phyloP scores from a whole-genome alignment of 2,797 vertebrate species.

The Halcyon badia region DNA sequence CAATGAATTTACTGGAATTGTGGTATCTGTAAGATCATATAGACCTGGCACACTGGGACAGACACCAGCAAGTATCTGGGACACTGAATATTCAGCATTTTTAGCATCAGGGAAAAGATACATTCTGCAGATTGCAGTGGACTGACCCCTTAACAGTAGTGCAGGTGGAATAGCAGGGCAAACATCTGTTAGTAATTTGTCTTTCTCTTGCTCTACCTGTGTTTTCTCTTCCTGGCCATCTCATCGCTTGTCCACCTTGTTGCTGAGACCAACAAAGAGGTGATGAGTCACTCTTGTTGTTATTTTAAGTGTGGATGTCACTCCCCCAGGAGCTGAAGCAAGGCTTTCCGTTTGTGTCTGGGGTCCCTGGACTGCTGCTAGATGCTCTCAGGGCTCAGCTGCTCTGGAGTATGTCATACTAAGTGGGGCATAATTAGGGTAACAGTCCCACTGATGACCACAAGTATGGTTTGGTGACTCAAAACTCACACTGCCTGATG shows the following conservation, averaged over 20 bases:
- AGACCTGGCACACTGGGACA: background rate
- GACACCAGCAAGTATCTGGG: background rate
- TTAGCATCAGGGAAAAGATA: background rate
- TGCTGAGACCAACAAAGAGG: background rate
- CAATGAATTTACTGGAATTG: background rate
- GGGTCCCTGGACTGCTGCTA: background rate
- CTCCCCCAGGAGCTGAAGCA: accelerated
- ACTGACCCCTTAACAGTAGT: background rate
- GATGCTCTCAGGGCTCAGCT: background rate
- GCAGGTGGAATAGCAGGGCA: slow-evolving; percentile 7
- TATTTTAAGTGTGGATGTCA: background rate
- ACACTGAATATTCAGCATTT: background rate
- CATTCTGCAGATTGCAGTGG: background rate
- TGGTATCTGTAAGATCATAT: background rate
- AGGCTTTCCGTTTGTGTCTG: background rate
- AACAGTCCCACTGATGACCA: background rate
- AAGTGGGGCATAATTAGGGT: background rate
- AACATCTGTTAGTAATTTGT: slow-evolving; percentile 9
- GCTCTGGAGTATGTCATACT: background rate
- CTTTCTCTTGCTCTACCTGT: background rate
- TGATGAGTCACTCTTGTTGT: background rate
- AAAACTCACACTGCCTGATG: background rate
- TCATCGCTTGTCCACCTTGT: background rate
- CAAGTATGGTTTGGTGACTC: accelerated
- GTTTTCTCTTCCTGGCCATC: background rate